Evolutionary conservation across 1,140 invertebrate species (phyloP).

Genomic region (Pseudoatta argentina): DNA sequence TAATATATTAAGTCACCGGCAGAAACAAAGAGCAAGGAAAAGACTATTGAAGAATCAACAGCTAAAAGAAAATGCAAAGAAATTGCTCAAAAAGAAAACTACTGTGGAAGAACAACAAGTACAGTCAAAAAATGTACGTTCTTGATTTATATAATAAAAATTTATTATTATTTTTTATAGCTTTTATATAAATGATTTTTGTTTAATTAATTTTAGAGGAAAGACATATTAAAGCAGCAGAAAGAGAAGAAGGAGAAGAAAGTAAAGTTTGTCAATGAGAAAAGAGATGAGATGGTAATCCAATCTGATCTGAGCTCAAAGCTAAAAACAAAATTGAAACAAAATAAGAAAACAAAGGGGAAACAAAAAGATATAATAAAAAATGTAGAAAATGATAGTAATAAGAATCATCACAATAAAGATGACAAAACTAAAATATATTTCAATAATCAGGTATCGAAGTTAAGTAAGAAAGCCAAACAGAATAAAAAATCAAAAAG

Average conservation of each 20-base stretch:
- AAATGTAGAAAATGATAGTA: constrained; percentile 25
- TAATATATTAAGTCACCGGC: constrained; percentile 89
- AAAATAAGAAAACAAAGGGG: constrained; percentile 54
- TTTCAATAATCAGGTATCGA: background rate
- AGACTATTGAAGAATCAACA: constrained; percentile 87
- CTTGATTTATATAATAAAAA: background rate
- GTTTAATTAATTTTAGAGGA: constrained; percentile 20
- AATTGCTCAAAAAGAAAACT: constrained; percentile 68
- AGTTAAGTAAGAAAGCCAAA: background rate
- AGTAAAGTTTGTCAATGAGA: constrained; percentile 34
- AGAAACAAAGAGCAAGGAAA: constrained; percentile 89
- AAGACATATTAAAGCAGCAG: constrained; percentile 62
- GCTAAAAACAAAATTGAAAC: background rate
- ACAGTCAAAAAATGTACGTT: constrained; percentile 74
- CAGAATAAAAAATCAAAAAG: background rate
- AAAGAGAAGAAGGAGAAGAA: constrained; percentile 74
- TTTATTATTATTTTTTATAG: background rate
- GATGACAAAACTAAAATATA: background rate
- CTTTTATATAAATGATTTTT: background rate
- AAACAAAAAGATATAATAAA: constrained; percentile 40
- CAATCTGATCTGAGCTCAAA: background rate
- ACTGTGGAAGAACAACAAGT: constrained; percentile 48
- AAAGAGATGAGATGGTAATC: background rate
- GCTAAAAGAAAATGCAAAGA: constrained; percentile 84
- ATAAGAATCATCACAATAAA: background rate